Evolutionary conservation across 2,888 invertebrate genomes (phyloP).

Genomic region (Choristoneura rosaceana): DNA sequence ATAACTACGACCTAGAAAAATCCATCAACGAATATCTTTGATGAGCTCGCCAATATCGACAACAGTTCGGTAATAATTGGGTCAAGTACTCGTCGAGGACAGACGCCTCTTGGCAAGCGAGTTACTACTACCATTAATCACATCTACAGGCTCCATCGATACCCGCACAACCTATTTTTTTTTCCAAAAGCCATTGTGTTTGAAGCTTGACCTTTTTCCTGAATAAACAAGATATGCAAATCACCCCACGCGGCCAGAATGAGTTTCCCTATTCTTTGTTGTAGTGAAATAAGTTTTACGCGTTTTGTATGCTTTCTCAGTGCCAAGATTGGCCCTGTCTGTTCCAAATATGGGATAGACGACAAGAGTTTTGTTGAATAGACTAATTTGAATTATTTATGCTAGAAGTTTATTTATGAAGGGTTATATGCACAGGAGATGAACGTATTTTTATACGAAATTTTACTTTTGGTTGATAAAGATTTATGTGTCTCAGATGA

Average conservation of each 20-base stretch:
- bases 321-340: slow-evolving; percentile 34
- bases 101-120: slow-evolving; percentile 38
- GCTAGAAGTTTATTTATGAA: neutral
- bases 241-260: slow-evolving; percentile 51
- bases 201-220: slow-evolving; percentile 57
- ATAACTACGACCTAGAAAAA: slow-evolving; percentile 38
- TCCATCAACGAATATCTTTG: slow-evolving; percentile 33
- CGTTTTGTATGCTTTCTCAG: slow-evolving; percentile 29
- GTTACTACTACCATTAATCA: slow-evolving; percentile 73
- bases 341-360: slow-evolving; percentile 18
- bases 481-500: no score
- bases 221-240: slow-evolving; percentile 59
- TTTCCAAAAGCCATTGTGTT: slow-evolving; percentile 51
- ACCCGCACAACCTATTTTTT: slow-evolving; percentile 62
- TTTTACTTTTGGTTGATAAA: neutral
- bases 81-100: slow-evolving; percentile 78
- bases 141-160: slow-evolving; percentile 56
- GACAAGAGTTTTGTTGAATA: neutral
- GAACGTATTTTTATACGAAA: neutral
- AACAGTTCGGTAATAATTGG: slow-evolving; percentile 67
- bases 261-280: slow-evolving; percentile 41
- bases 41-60: slow-evolving; percentile 40
- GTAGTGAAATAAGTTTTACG: slow-evolving; percentile 41
- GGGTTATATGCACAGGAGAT: neutral
- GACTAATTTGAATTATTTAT: neutral